These are phyloP conservation scores for Pyrochroa serraticornis DNA, from an alignment of 2,888 invertebrate genomes.

Conservation along the genomic window DNA sequence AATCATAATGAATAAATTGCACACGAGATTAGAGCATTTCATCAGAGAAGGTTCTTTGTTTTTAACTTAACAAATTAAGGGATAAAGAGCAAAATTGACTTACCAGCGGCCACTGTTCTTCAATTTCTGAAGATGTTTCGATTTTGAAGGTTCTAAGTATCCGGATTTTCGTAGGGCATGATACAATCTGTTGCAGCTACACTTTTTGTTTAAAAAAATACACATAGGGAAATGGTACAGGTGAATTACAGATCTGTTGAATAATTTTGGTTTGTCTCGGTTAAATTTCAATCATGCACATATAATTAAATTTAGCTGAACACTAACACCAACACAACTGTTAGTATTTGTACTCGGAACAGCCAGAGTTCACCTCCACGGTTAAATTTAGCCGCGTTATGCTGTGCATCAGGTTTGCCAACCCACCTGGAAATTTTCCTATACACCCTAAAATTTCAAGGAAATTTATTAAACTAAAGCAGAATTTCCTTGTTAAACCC, in stretches of 20 bases:
- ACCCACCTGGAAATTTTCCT: not conserved
- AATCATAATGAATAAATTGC: too few species aligned
- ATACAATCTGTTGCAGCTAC: slow-evolving; percentile 18
- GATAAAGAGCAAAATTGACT: slow-evolving; percentile 8
- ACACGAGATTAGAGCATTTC: too few species aligned
- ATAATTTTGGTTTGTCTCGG: slow-evolving; percentile 5
- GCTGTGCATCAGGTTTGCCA: slow-evolving; percentile 14
- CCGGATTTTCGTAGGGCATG: slow-evolving; percentile 11
- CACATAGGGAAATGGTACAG: slow-evolving; percentile 26
- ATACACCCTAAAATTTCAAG: not conserved
- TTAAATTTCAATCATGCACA: slow-evolving; percentile 1
- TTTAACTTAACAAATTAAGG: too few species aligned
- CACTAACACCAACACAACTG: slow-evolving; percentile 19
- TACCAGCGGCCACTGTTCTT: slow-evolving; percentile 24
- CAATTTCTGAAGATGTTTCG: slow-evolving; percentile 21
- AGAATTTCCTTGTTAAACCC: too few species aligned
- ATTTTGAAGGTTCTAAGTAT: slow-evolving; percentile 6
- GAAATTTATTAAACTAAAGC: slow-evolving; percentile 11
- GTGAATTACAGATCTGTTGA: slow-evolving; percentile 25
- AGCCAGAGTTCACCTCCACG: slow-evolving; percentile 6
- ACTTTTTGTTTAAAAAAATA: slow-evolving; percentile 32
- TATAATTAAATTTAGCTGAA: not conserved
- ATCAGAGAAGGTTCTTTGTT: too few species aligned
- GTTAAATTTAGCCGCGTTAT: slow-evolving; percentile 27
- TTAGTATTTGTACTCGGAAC: not conserved